These are phyloP conservation scores for Dendrocincla fuliginosa DNA, from an alignment of 2,797 vertebrate genomes.

Conservation along the genomic window DNA sequence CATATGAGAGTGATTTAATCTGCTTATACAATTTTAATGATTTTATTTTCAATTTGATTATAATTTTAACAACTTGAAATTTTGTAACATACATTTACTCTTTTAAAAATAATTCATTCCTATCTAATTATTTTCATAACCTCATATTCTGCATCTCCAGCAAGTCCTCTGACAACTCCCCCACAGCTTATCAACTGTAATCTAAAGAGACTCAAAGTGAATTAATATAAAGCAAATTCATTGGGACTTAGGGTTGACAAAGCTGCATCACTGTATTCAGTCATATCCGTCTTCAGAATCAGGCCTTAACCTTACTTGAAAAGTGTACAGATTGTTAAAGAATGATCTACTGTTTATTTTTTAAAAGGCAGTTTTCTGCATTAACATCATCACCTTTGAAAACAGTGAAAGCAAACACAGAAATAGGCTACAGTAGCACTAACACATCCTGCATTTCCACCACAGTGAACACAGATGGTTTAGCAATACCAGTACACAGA, in stretches of 20 bases:
- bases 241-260: background rate
- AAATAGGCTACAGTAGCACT: background rate
- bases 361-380: background rate
- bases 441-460: background rate
- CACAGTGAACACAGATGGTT: background rate
- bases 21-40: background rate
- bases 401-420: background rate
- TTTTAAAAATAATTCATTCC: background rate
- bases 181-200: background rate
- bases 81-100: background rate
- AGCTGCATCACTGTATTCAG: background rate
- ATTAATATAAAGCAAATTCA: background rate
- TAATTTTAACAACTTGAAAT: background rate
- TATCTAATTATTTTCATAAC: background rate
- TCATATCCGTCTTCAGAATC: background rate
- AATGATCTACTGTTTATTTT: background rate
- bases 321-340: background rate
- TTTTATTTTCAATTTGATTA: background rate
- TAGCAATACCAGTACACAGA: background rate
- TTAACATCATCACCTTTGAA: background rate
- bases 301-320: background rate
- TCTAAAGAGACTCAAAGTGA: background rate
- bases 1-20: background rate
- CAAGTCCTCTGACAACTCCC: background rate
- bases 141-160: background rate